Conservation (phyloP, 2,797 vertebrate species). For the Sciaenops ocellatus region DNA sequence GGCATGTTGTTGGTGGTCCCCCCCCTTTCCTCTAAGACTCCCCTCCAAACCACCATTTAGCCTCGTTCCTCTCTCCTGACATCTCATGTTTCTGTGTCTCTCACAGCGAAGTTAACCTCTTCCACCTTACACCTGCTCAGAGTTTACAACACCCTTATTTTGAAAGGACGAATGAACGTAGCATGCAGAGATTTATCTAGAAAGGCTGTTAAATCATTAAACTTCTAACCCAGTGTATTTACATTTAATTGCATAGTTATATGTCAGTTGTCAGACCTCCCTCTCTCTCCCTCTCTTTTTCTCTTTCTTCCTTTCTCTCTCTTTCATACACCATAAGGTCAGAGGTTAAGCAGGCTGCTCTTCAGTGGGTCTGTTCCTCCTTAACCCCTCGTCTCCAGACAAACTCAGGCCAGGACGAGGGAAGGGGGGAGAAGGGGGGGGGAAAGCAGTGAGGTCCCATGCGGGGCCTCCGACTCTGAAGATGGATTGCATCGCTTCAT, state of each 20-base stretch:
- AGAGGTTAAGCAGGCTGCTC: conserved; percentile 84
- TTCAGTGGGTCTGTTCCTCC: conserved; percentile 80
- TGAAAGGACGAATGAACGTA: conserved; percentile 20
- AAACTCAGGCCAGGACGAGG: conserved; percentile 39
- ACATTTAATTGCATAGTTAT: conserved; percentile 34
- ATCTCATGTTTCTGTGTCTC: conserved; percentile 43
- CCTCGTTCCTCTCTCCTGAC: conserved; percentile 4
- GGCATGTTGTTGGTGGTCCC: conserved; percentile 63
- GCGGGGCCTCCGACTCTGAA: conserved; percentile 53
- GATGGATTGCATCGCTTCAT: conserved; percentile 59
- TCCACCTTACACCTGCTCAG: conserved; percentile 57
- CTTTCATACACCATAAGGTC: conserved; percentile 75
- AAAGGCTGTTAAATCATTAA: conserved; percentile 38
- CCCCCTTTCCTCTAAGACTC: conserved; percentile 7
- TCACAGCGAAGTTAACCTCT: conserved; percentile 40
- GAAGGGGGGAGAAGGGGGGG: neutral
- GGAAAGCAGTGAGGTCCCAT: conserved; percentile 18
- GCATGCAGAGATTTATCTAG: conserved; percentile 35
- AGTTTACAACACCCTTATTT: conserved; percentile 30
- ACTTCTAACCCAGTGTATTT: conserved; percentile 40
- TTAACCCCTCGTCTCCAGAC: conserved; percentile 83
- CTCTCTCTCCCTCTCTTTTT: conserved; percentile 33
- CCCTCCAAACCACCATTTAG: conserved; percentile 5
- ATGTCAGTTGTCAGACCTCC: conserved; percentile 38
- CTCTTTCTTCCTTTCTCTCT: conserved; percentile 53